phyloP scores from a whole-genome alignment of 2,888 invertebrate genomes.

The Trilocha varians region DNA sequence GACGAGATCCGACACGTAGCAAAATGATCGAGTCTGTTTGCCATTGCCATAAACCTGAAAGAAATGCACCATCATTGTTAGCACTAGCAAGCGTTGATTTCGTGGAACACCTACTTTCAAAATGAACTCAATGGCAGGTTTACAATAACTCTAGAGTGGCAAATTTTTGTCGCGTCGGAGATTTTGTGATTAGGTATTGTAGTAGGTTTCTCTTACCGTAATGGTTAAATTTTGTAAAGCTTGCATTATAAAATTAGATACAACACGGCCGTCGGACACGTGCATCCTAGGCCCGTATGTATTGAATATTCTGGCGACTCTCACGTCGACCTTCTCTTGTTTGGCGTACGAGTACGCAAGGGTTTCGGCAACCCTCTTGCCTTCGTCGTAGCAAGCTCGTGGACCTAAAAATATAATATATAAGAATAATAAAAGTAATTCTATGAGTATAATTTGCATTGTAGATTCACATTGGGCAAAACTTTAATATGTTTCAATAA shows the following conservation, averaged over 20 bases:
- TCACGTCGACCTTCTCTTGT: conserved; percentile 94
- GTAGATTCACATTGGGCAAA: no score
- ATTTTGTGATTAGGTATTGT: no score
- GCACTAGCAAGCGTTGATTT: no score
- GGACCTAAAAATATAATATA: conserved; percentile 75
- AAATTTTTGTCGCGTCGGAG: no score
- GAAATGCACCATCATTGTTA: no score
- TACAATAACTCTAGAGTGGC: no score
- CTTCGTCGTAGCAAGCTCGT: conserved; percentile 98
- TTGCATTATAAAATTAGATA: conserved; percentile 98
- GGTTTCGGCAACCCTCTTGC: conserved; percentile 98
- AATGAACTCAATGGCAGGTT: no score
- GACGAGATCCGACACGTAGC: conserved; percentile 97
- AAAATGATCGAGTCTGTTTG: conserved; percentile 95
- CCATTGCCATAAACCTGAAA: conserved; percentile 87
- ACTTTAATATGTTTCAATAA: no score
- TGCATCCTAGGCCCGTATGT: conserved; percentile 99
- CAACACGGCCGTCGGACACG: conserved; percentile 98
- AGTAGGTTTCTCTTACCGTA: conserved; percentile 89
- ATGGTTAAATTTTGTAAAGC: conserved; percentile 95
- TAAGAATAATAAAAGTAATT: conserved; percentile 1
- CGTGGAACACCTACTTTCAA: no score
- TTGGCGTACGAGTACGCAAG: conserved; percentile 96
- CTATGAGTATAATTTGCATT: no score
- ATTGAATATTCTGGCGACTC: conserved; percentile 98